Percentiles rank a stretch among this genome's conserved stretches.
phyloP scores from a whole-genome alignment of 2,888 invertebrate genomes.

The Lasius platythorax region DNA sequence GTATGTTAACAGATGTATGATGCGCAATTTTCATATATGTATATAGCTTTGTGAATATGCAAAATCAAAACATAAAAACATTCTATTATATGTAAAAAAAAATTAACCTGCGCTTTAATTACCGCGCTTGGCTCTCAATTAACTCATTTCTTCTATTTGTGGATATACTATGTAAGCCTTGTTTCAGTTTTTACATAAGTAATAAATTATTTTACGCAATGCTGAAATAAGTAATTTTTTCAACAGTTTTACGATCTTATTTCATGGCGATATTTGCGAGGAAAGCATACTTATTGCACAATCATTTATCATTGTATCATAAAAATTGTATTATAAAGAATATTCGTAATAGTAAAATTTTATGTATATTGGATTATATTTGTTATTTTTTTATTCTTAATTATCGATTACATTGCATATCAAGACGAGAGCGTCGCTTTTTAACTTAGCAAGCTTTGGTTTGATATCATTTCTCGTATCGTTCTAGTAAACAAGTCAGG shows the following conservation, averaged over 20 bases:
- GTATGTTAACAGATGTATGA: neutral
- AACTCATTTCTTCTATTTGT: too few species aligned
- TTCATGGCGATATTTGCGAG: neutral
- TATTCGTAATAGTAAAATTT: neutral
- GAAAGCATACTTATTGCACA: neutral
- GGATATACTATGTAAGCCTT: neutral
- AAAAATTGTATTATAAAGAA: neutral
- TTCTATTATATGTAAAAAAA: neutral
- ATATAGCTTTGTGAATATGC: neutral
- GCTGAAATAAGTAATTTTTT: neutral
- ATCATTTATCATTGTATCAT: neutral
- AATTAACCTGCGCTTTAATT: too few species aligned
- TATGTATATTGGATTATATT: neutral
- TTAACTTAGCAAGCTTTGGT: neutral
- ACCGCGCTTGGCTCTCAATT: too few species aligned
- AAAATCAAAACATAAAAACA: neutral
- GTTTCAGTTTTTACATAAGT: neutral
- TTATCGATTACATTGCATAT: neutral
- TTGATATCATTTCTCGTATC: neutral
- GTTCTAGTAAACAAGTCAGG: conserved; percentile 1
- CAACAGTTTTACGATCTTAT: neutral
- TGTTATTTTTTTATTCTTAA: neutral
- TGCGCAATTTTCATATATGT: neutral
- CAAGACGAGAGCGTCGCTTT: neutral
- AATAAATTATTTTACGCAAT: neutral